phyloP scores from a whole-genome alignment of 2,888 invertebrate species.

The Notodonta dromedarius region DNA sequence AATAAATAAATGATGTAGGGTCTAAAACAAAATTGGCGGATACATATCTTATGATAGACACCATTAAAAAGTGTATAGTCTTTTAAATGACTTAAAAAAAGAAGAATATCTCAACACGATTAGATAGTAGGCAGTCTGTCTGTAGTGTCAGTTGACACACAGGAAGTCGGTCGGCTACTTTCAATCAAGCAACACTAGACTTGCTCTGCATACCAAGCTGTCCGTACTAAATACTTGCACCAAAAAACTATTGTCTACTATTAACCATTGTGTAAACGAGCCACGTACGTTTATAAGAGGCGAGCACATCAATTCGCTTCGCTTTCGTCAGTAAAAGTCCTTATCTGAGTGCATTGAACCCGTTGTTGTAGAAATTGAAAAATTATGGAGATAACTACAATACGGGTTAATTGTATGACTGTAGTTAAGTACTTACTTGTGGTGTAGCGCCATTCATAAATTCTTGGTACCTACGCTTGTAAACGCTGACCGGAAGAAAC shows the following conservation, averaged over 20 bases:
- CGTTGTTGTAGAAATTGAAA: constrained; percentile 3
- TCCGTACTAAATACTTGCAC: not conserved
- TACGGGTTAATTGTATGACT: not conserved
- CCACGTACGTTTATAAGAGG: not conserved
- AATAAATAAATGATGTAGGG: too few species aligned
- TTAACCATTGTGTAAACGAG: not conserved
- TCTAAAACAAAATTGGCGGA: too few species aligned
- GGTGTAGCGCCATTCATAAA: too few species aligned
- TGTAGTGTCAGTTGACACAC: not conserved
- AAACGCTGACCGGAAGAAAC: too few species aligned
- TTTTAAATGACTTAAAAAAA: too few species aligned
- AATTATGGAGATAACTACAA: not conserved
- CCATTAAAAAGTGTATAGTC: too few species aligned
- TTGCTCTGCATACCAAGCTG: not conserved
- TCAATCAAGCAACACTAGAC: constrained; percentile 1
- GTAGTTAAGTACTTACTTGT: too few species aligned
- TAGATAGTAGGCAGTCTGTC: not conserved
- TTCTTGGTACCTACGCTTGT: too few species aligned
- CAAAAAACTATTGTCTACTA: constrained; percentile 1
- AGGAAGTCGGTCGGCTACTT: constrained; percentile 1
- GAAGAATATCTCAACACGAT: too few species aligned
- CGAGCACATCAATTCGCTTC: constrained; percentile 5
- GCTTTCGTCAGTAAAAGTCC: constrained; percentile 11
- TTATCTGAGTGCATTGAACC: constrained; percentile 13
- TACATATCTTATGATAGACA: too few species aligned